These are phyloP conservation scores for Anthopleura sola DNA, from an alignment of 64 coral and sea anemone genomes.

Conservation along the genomic window DNA sequence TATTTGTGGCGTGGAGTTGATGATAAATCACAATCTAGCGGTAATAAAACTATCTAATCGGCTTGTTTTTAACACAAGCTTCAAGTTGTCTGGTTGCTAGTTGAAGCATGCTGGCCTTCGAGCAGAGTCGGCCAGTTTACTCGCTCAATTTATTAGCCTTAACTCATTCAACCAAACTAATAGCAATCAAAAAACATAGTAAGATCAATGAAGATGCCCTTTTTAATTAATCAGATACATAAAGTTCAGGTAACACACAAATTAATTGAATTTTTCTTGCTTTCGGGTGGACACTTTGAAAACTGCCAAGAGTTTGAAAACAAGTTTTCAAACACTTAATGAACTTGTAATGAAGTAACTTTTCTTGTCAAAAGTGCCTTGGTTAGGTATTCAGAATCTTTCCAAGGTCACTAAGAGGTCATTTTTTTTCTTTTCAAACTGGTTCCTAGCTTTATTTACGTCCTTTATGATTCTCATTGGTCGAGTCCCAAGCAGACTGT, in stretches of 20 bases:
- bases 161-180: constrained; percentile 10
- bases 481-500: not conserved
- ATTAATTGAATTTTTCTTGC: not conserved
- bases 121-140: not conserved
- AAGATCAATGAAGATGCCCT: not conserved
- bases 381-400: not conserved
- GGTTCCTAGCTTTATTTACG: constrained; percentile 10
- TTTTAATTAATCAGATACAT: constrained; percentile 16
- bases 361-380: not conserved
- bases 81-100: constrained; percentile 14
- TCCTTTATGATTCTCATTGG: constrained; percentile 18
- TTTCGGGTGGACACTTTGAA: not conserved
- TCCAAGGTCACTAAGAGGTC: constrained; percentile 12
- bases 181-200: constrained; percentile 8
- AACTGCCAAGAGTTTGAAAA: constrained; percentile 15
- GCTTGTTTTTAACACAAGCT: not conserved
- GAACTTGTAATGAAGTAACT: constrained; percentile 6
- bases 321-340: constrained; percentile 18
- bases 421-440: constrained; percentile 17
- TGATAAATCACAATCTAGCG: not conserved
- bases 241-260: not conserved
- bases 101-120: constrained; percentile 6
- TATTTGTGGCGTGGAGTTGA: not conserved
- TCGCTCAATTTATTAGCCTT: not conserved
- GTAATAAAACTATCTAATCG: not conserved